phyloP scores from a whole-genome alignment of 1,140 invertebrate species.

The Trachelipus rathkii region DNA sequence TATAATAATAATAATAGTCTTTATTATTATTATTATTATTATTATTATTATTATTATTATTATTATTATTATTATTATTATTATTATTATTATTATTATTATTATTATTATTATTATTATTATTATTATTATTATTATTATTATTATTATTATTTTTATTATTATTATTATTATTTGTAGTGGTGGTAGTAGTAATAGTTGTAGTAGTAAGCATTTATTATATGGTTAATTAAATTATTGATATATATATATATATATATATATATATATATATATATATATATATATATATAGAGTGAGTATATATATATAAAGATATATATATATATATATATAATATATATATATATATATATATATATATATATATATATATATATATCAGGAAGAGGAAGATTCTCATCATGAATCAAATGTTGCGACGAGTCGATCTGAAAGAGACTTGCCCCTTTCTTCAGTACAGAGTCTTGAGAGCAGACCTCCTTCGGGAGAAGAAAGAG shows the following conservation, averaged over 20 bases:
- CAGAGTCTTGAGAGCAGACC: constrained; percentile 27
- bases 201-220: too few species aligned
- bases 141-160: too few species aligned
- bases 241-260: neutral
- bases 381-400: constrained; percentile 34
- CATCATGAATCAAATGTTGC: constrained; percentile 14
- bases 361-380: neutral
- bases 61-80: too few species aligned
- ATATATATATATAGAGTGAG: neutral
- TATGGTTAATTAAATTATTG: too few species aligned
- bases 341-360: neutral
- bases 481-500: constrained; percentile 22
- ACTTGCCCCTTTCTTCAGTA: constrained; percentile 22
- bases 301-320: neutral
- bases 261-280: neutral
- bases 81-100: too few species aligned
- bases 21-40: too few species aligned
- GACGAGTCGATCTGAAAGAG: constrained; percentile 22
- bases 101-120: too few species aligned
- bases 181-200: too few species aligned
- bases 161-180: too few species aligned
- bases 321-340: neutral
- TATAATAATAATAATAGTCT: too few species aligned
- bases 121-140: too few species aligned
- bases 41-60: too few species aligned